Evolutionary conservation across 2,797 vertebrate species (phyloP).

Genomic region (Spinus olivaceus): DNA sequence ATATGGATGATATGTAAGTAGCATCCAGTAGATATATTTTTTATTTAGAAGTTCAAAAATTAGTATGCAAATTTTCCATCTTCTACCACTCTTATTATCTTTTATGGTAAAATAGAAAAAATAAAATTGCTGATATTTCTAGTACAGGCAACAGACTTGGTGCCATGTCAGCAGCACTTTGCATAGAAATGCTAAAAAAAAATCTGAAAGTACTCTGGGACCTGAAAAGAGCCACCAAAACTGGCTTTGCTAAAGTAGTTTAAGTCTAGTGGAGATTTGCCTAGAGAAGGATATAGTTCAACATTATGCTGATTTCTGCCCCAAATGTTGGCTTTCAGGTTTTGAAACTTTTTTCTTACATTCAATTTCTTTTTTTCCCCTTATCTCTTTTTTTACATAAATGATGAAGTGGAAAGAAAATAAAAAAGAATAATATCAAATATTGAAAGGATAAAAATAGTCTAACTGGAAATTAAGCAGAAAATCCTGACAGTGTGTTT

Average conservation of each 20-base stretch:
- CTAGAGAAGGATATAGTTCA: neutral
- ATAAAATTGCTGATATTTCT: neutral
- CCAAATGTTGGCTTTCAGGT: neutral
- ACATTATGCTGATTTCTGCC: neutral
- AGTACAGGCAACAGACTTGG: neutral
- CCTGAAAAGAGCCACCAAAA: neutral
- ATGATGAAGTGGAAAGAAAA: neutral
- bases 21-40: neutral
- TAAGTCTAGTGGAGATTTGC: neutral
- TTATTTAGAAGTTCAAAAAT: neutral
- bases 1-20: neutral
- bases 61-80: neutral
- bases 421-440: neutral
- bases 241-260: neutral
- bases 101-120: neutral
- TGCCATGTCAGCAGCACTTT: neutral
- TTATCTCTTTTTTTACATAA: neutral
- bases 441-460: neutral
- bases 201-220: neutral
- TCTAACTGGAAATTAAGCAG: neutral
- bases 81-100: neutral
- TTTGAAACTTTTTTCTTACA: neutral
- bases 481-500: neutral
- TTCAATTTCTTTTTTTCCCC: neutral
- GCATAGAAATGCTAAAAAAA: neutral